Conservation (phyloP, 2,888 invertebrate genomes). For the Eumerus sabulonum region DNA sequence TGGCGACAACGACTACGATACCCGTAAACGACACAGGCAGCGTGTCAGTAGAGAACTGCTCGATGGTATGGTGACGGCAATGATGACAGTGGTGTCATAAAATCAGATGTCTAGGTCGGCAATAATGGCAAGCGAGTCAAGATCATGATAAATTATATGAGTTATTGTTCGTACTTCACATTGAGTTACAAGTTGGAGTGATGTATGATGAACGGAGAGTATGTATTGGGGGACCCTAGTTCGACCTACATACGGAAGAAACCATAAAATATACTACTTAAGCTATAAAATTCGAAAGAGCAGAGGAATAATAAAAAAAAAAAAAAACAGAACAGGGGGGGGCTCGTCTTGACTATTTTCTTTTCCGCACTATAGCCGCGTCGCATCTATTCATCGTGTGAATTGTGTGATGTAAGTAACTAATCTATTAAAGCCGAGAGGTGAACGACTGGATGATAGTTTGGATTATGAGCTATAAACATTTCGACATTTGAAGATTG, state of each 20-base stretch:
- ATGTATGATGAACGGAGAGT: conserved; percentile 23
- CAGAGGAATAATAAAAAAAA: not conserved
- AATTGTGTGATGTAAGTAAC: conserved; percentile 19
- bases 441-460: conserved; percentile 60
- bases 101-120: conserved; percentile 58
- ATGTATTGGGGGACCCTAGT: conserved; percentile 4
- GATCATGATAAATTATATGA: conserved; percentile 64
- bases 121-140: conserved; percentile 34
- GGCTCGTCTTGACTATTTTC: conserved; percentile 30
- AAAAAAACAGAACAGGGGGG: conserved; percentile 10
- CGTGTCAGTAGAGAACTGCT: not conserved
- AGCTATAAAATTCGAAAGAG: conserved; percentile 41
- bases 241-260: conserved; percentile 51
- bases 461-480: conserved; percentile 43
- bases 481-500: conserved; percentile 23
- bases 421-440: conserved; percentile 58
- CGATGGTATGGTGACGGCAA: conserved; percentile 7
- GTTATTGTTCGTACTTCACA: conserved; percentile 52
- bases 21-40: not conserved
- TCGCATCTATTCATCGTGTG: no score
- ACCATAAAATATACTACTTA: conserved; percentile 42
- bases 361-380: conserved; percentile 14
- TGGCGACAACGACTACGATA: conserved; percentile 12
- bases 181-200: conserved; percentile 37
- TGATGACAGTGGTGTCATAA: conserved; percentile 50